These are phyloP conservation scores for Cataglyphis altisquamis DNA, from an alignment of 2,888 invertebrate species.

Conservation along the genomic window DNA sequence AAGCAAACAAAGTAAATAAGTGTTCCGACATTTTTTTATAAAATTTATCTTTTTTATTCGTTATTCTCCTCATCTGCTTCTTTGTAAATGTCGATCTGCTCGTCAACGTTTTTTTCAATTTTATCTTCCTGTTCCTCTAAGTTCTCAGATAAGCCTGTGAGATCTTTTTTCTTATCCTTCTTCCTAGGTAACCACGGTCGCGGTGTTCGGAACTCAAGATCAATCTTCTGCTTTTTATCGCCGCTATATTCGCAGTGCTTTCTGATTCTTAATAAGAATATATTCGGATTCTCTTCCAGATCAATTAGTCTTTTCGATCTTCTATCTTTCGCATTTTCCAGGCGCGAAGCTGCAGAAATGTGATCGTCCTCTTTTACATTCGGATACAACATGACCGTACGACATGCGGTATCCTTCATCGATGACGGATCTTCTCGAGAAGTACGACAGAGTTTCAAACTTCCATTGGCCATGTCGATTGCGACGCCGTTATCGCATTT, in stretches of 20 bases:
- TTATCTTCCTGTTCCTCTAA: slow-evolving; percentile 5
- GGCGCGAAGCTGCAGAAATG: not conserved
- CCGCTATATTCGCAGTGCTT: slow-evolving; percentile 71
- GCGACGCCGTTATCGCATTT: not conserved
- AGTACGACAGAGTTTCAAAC: slow-evolving; percentile 19
- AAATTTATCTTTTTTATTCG: slow-evolving; percentile 6
- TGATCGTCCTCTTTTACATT: not conserved
- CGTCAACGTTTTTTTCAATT: not conserved
- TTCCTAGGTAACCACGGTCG: slow-evolving; percentile 77
- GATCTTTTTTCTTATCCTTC: not conserved
- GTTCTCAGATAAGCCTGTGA: not conserved
- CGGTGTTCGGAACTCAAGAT: slow-evolving; percentile 81
- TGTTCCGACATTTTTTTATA: not conserved
- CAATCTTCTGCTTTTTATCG: slow-evolving; percentile 76
- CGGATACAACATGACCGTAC: slow-evolving; percentile 54
- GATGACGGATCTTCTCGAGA: not conserved
- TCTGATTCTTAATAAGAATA: slow-evolving; percentile 80
- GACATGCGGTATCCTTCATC: slow-evolving; percentile 1
- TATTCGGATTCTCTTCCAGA: slow-evolving; percentile 82
- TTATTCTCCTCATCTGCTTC: not conserved
- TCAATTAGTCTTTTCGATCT: slow-evolving; percentile 52
- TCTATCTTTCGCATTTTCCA: not conserved
- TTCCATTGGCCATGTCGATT: slow-evolving; percentile 14
- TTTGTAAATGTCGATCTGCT: not conserved
- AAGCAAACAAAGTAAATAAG: not conserved